These are phyloP conservation scores for Gavialis gangeticus DNA, from an alignment of 2,113 vertebrate species.

Conservation along the genomic window DNA sequence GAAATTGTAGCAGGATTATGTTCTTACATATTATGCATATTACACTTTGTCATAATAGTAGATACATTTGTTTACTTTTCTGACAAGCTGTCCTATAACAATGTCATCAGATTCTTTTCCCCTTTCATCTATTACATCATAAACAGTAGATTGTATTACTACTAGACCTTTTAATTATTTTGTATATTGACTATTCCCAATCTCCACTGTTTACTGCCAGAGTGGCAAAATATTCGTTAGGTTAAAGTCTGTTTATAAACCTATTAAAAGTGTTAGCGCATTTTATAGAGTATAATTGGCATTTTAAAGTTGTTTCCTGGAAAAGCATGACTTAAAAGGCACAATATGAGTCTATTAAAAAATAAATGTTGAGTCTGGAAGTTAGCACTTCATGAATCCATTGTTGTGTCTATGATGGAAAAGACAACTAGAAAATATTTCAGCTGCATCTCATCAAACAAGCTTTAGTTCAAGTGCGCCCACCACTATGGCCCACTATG, in stretches of 20 bases:
- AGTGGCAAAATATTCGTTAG: neutral
- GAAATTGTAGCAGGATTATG: neutral
- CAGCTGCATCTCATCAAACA: too few relatives aligned
- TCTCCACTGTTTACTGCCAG: neutral
- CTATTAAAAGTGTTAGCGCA: neutral
- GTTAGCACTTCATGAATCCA: neutral
- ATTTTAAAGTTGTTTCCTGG: neutral
- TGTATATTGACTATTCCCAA: neutral
- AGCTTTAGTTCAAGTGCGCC: too few relatives aligned
- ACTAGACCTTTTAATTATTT: neutral
- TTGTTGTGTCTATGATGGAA: neutral
- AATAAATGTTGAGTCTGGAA: neutral
- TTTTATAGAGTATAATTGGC: neutral
- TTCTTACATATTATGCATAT: neutral
- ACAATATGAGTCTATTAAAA: neutral
- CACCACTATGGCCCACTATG: too few relatives aligned
- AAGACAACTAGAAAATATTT: neutral
- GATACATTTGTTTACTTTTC: neutral
- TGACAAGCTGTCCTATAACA: neutral
- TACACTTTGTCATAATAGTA: neutral
- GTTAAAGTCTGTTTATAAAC: neutral
- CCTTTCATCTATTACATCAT: neutral
- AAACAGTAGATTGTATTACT: neutral
- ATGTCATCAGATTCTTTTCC: neutral
- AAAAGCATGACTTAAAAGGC: neutral